phyloP scores from a whole-genome alignment of 2,113 vertebrate genomes.

The Barnardius zonarius region DNA sequence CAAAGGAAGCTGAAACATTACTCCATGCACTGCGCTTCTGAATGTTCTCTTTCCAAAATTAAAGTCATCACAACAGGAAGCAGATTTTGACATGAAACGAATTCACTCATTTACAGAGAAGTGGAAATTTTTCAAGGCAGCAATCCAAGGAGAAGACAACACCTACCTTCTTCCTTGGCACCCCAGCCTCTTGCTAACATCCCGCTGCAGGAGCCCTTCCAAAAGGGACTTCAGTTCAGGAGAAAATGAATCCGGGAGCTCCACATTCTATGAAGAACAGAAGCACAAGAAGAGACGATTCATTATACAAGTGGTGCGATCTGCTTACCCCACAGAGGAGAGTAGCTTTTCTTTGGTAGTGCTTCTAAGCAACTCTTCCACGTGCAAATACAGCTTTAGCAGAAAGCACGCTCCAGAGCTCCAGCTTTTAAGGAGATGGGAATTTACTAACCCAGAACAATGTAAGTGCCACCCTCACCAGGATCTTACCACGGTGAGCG shows the following conservation, averaged over 20 bases:
- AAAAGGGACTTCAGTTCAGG: conserved; percentile 89
- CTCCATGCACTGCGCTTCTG: neutral
- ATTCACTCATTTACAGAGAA: neutral
- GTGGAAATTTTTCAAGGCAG: conserved; percentile 20
- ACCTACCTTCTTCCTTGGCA: conserved; percentile 90
- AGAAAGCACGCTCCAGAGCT: neutral
- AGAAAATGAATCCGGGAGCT: conserved; percentile 92
- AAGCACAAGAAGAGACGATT: neutral
- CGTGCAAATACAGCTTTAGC: neutral
- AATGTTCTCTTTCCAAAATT: conserved; percentile 7
- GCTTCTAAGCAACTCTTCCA: neutral
- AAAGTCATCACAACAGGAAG: conserved; percentile 8
- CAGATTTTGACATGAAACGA: conserved; percentile 7
- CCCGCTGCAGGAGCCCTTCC: conserved; percentile 91
- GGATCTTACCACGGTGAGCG: conserved; percentile 93
- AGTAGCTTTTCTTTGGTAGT: neutral
- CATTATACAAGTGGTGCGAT: rapidly evolving
- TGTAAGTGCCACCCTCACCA: neutral
- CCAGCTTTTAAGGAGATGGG: neutral
- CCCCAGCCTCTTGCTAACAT: conserved; percentile 88
- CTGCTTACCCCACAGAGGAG: neutral
- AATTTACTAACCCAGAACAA: neutral
- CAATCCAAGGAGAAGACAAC: neutral
- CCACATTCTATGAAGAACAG: conserved; percentile 82
- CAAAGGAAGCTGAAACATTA: neutral